Conservation (phyloP, 1,140 invertebrate species). For the Drosophila virilis region DNA sequence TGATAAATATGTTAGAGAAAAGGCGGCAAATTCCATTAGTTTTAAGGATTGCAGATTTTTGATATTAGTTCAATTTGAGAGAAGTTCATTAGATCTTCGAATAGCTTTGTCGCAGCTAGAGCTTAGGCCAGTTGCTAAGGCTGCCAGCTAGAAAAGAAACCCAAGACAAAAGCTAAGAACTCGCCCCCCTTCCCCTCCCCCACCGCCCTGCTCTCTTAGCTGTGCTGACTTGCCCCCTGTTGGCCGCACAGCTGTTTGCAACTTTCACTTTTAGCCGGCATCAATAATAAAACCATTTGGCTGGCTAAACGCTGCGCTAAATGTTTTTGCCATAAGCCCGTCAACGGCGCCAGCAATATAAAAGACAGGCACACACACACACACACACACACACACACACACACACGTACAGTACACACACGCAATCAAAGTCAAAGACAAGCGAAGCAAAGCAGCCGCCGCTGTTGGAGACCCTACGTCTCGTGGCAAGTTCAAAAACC, state of each 20-base stretch:
- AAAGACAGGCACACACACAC: conserved; percentile 41
- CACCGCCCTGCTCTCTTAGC: too few relatives aligned
- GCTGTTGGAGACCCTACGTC: conserved; percentile 26
- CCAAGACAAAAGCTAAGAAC: too few relatives aligned
- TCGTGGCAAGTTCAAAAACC: conserved; percentile 74
- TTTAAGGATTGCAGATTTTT: too few relatives aligned
- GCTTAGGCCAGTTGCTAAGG: too few relatives aligned
- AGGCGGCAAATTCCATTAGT: too few relatives aligned
- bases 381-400: conserved; percentile 21
- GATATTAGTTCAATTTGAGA: too few relatives aligned
- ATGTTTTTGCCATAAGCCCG: conserved; percentile 70
- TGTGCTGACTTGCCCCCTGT: too few relatives aligned
- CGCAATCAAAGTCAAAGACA: conserved; percentile 34
- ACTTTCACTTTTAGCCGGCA: conserved; percentile 69
- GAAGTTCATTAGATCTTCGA: too few relatives aligned
- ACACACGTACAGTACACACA: background rate
- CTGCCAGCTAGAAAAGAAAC: too few relatives aligned
- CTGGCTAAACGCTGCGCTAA: conserved; percentile 71
- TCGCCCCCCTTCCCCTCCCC: too few relatives aligned
- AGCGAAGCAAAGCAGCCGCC: conserved; percentile 12
- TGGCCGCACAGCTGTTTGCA: conserved; percentile 9
- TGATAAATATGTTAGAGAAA: too few relatives aligned
- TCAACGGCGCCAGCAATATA: conserved; percentile 59
- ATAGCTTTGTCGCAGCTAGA: too few relatives aligned
- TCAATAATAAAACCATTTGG: conserved; percentile 77